Evolutionary conservation across 1,140 invertebrate species (phyloP).

Genomic region (Belonocnema kinseyi): DNA sequence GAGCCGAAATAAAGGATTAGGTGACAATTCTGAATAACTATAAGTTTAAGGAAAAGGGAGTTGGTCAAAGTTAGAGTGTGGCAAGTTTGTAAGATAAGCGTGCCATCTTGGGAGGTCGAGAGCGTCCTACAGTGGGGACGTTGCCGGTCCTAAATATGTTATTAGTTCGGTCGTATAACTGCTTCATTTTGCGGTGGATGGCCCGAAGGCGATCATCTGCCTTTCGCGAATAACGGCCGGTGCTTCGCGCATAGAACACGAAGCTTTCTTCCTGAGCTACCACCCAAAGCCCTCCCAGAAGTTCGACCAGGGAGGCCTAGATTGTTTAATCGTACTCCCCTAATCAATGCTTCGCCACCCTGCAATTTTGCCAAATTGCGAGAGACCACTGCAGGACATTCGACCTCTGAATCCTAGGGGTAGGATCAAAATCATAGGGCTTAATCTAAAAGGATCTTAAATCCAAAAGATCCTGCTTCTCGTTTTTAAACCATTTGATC

Average conservation of each 20-base stretch:
- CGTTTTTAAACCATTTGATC: neutral
- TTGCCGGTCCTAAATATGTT: constrained; percentile 71
- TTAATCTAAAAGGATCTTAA: constrained; percentile 59
- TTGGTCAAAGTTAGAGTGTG: neutral
- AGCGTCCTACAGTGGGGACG: constrained; percentile 48
- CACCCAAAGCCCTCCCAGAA: constrained; percentile 66
- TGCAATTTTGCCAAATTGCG: constrained; percentile 71
- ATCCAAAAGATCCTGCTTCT: neutral
- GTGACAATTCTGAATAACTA: neutral
- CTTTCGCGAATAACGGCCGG: constrained; percentile 50
- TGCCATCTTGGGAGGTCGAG: constrained; percentile 73
- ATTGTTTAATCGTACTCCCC: constrained; percentile 69
- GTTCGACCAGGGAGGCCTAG: constrained; percentile 70
- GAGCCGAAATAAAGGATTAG: neutral
- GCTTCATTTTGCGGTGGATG: constrained; percentile 70
- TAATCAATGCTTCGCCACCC: constrained; percentile 69
- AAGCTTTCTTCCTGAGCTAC: constrained; percentile 48
- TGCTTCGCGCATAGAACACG: constrained; percentile 56
- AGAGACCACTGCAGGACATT: constrained; percentile 58
- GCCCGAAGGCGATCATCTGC: constrained; percentile 69
- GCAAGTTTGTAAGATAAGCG: constrained; percentile 64
- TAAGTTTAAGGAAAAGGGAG: neutral
- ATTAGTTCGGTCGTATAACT: constrained; percentile 74
- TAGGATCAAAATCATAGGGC: constrained; percentile 55
- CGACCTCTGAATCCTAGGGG: constrained; percentile 42